Base-by-base conservation (phyloP, 2,888 invertebrate species). In the Drosophila rubida region DNA sequence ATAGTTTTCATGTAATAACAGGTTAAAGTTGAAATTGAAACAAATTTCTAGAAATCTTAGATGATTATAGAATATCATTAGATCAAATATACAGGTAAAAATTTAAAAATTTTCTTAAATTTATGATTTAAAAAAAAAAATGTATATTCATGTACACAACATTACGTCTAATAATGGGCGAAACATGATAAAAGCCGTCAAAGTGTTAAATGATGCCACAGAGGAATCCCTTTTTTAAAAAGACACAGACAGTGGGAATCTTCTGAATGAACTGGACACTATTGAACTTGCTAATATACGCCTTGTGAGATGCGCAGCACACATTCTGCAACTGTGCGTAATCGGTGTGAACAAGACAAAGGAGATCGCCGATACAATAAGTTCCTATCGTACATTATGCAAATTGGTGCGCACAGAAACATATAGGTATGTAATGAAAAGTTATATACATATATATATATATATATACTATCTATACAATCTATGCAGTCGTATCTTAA, bases 31-130 rank as follows among this genome's bases (percentile, higher is more conserved):
- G n/a, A n/a, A n/a, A n/a, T n/a, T n/a, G n/a, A n/a, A n/a, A n/a
- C n/a, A n/a, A n/a, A n/a, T n/a, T n/a, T n/a, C n/a, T n/a, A n/a
- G n/a, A n/a, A n/a, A n/a, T n/a, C n/a, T n/a, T n/a, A n/a, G n/a
- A n/a, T n/a, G n/a, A n/a, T n/a, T n/a, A n/a, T n/a, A n/a, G n/a
- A n/a, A n/a, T n/a, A n/a, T n/a, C n/a, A n/a, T n/a, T n/a, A n/a
- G 42, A 48, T 35, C 46, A 54, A 48, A 55, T 62, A 14, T 54
- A 19, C 48, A 55, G 49, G 55, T 55, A 54, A 62, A 32, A 35
- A 19, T 42, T 22, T 22, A n/a, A n/a, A n/a, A n/a, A 22, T 22
- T 22, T 22, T 22, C 22, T 22, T 22, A 22, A 22, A 5, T 22
- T 22, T 22, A 5, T 22, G 3, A 22, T 22, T 22, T n/a, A n/a